Conservation (phyloP, 2,113 vertebrate genomes). For the Pleuronectes platessa region DNA sequence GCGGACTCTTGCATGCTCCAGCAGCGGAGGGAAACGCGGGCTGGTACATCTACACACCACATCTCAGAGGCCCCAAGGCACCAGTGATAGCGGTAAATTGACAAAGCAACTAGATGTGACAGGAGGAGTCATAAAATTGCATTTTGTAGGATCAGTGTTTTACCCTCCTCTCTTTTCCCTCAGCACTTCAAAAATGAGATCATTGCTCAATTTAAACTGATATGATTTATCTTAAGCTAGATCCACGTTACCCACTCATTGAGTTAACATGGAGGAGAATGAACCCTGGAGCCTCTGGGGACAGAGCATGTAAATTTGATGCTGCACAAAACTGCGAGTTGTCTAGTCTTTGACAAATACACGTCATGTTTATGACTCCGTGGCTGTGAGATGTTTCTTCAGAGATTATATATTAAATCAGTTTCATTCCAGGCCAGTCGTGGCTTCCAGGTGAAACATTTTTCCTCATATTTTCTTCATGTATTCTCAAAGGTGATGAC, state of each 20-base stretch:
- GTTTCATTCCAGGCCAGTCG: conserved; percentile 40
- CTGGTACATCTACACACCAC: conserved; percentile 53
- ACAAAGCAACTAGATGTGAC: conserved; percentile 82
- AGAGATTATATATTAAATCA: conserved; percentile 44
- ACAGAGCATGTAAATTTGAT: conserved; percentile 45
- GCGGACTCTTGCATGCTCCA: conserved; percentile 53
- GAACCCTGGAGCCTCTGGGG: conserved; percentile 43
- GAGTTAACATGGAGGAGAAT: conserved; percentile 61
- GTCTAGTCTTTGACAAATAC: conserved; percentile 42
- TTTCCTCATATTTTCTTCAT: neutral
- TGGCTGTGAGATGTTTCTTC: conserved; percentile 27
- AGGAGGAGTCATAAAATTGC: conserved; percentile 77
- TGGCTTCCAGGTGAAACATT: conserved; percentile 31
- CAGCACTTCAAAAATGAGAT: conserved; percentile 74
- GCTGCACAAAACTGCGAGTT: conserved; percentile 33
- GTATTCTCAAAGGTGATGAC: conserved; percentile 25
- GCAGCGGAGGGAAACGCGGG: conserved; percentile 23
- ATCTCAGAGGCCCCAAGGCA: conserved; percentile 62
- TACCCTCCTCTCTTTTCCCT: conserved; percentile 61
- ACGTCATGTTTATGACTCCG: conserved; percentile 43
- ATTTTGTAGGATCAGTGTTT: conserved; percentile 77
- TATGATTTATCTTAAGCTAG: conserved; percentile 69
- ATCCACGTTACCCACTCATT: conserved; percentile 49
- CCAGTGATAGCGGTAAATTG: conserved; percentile 73
- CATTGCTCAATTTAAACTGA: conserved; percentile 71